Base-by-base conservation (phyloP, 2,797 vertebrate species). In the Acrossocheilus wenchowensis region DNA sequence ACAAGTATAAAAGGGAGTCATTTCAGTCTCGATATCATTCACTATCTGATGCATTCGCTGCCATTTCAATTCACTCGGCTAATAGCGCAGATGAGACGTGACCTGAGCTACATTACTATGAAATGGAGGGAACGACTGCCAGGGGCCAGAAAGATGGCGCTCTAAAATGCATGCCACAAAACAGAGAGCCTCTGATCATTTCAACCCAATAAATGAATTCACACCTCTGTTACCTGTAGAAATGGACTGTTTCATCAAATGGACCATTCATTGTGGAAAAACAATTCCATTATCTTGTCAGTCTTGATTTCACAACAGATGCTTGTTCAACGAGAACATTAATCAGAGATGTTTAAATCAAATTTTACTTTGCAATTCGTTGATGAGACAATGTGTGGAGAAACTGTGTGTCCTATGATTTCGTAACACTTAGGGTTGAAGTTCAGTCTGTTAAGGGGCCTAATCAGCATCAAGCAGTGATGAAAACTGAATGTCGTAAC, bases 361-460 rank as follows among this genome's bases (percentile, higher is more conserved):
- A 21, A 72, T 45, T 48, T 36, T 36, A n/a, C 50, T 79, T 41
- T 12, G 64, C 36, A 36, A 39, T 74, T 19, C 4, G 11, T 73
- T 86, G 26, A 72, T 39, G 41, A 62, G 19, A 19, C 14, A 50
- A 21, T 74, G 17, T 30, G 10, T 50, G 30, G 64, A 71, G 41
- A 52, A 73, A 75, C 48, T 23, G 11, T 14, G 48, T 19, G 9
- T 34, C 11, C n/a, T 26, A 6, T 62, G 77, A 54, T 75, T 30
- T 48, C 23, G 3, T 68, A 81, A 87, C 36, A 54, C 52, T 34
- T 45, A 23, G 26, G 57, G 60, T 75, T 81, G 73, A 84, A 75
- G 71, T 81, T 45, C 12, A 54, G n/a, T 80, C 60, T 34, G 94
- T 94, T 90, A 94, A 92, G 87, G 91, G 93, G 85, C 17, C 34